These are phyloP conservation scores for Tupiocoris notatus DNA, from an alignment of 2,888 invertebrate genomes.

Conservation along the genomic window DNA sequence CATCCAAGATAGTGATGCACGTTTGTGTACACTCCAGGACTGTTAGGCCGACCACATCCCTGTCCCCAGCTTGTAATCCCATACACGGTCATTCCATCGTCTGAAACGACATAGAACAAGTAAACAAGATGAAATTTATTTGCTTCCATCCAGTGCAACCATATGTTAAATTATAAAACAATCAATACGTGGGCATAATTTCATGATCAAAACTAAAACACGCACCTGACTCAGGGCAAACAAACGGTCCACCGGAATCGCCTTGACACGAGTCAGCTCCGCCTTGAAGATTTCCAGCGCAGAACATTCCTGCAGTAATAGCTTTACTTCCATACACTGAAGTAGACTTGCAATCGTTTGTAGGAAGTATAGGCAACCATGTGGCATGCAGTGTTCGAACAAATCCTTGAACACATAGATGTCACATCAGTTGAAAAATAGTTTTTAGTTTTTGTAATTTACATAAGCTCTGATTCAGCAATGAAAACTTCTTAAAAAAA, in stretches of 20 bases:
- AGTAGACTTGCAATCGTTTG: constrained; percentile 63
- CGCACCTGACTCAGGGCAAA: constrained; percentile 64
- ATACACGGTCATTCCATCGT: constrained; percentile 59
- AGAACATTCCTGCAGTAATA: constrained; percentile 72
- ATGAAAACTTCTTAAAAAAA: no score
- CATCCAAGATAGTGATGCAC: constrained; percentile 65
- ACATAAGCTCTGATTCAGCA: background rate
- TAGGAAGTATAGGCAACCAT: constrained; percentile 66
- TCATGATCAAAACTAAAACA: background rate
- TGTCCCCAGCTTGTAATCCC: constrained; percentile 78
- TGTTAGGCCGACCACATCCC: constrained; percentile 70
- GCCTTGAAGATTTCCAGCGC: constrained; percentile 74
- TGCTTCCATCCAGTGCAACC: no score
- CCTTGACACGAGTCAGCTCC: constrained; percentile 79
- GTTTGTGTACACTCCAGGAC: constrained; percentile 72
- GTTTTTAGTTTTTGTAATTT: background rate
- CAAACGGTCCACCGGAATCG: constrained; percentile 81
- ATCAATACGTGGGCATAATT: background rate
- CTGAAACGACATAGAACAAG: no score
- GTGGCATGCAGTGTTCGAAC: constrained; percentile 67
- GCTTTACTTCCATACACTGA: constrained; percentile 65
- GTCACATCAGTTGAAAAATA: constrained; percentile 47
- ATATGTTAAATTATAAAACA: no score
- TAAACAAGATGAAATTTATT: no score
- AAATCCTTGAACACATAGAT: constrained; percentile 56